Base-by-base conservation (phyloP, 2,888 invertebrate species). In the Microctonus brassicae region DNA sequence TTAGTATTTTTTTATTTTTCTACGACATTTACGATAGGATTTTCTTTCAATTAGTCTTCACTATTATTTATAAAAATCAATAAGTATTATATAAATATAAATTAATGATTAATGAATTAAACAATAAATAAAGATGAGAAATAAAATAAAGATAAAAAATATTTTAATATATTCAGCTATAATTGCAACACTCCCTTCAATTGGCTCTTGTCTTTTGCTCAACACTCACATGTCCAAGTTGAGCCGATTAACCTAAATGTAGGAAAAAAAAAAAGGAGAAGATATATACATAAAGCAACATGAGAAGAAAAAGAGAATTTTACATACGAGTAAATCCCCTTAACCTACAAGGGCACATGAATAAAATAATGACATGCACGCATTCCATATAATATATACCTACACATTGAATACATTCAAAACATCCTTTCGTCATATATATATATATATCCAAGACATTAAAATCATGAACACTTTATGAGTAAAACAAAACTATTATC, bases 11-110 rank as follows among this genome's bases (percentile, higher is more conserved):
- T n/a, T 33, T 61, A 61, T 62, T 9, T 22, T 22, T 2, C 4
- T 22, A n/a, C 26, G 26, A 9, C 34, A 29, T 33, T 29, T 26
- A 53, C 52, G 36, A 33, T 69, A 9, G 22, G 62, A 57, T 53
- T 57, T 62, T 69, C 61, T 63, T 52, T 55, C 53, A 60, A 75
- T 73, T 73, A 73, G 70, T 75, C 69, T 73, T 69, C 67, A 67
- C 24, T 39, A n/a, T n/a, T n/a, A n/a, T n/a, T n/a, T n/a, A n/a
- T n/a, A n/a, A n/a, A n/a, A n/a, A n/a, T n/a, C n/a, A n/a, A n/a
- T n/a, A n/a, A n/a, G n/a, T n/a, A n/a, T n/a, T n/a, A n/a, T n/a
- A n/a, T n/a, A n/a, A n/a, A n/a, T n/a, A n/a, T n/a, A n/a, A n/a
- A n/a, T n/a, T n/a, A n/a, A n/a, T n/a, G n/a, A n/a, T n/a, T n/a